Evolutionary conservation across 1,140 invertebrate genomes (phyloP).

Genomic region (Asobara japonica): DNA sequence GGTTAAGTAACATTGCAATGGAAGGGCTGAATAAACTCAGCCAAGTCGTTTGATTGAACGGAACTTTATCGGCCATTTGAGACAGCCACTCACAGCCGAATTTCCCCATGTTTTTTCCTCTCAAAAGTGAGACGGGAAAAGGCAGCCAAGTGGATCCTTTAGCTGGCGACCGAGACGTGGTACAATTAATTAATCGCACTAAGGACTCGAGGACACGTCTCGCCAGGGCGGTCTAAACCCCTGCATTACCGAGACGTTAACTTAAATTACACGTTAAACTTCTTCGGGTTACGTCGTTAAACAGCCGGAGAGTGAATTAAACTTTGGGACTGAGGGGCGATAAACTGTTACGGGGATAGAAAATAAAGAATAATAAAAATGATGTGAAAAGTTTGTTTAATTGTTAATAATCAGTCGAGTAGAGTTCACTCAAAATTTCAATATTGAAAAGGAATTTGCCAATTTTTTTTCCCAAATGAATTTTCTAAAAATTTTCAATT

Average conservation of each 20-base stretch:
- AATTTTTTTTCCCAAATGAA: too few relatives aligned
- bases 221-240: not conserved
- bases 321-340: conserved; percentile 24
- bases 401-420: not conserved
- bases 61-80: conserved; percentile 13
- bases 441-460: too few relatives aligned
- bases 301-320: conserved; percentile 40
- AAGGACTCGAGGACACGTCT: conserved; percentile 29
- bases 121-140: not conserved
- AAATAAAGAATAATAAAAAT: too few relatives aligned
- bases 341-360: not conserved
- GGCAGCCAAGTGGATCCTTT: not conserved
- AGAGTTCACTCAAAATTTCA: too few relatives aligned
- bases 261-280: conserved; percentile 45
- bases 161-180: not conserved
- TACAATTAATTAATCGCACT: conserved; percentile 39
- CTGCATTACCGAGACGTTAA: conserved; percentile 39
- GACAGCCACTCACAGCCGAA: not conserved
- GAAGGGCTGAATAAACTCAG: not conserved
- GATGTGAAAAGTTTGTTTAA: not conserved
- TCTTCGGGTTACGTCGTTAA: conserved; percentile 17
- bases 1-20: too few relatives aligned
- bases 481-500: too few relatives aligned
- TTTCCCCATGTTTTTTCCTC: not conserved
- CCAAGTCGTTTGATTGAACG: conserved; percentile 12